Evolutionary conservation across 2,888 invertebrate species (phyloP).

Genomic region (Drosophila suboccidentalis): DNA sequence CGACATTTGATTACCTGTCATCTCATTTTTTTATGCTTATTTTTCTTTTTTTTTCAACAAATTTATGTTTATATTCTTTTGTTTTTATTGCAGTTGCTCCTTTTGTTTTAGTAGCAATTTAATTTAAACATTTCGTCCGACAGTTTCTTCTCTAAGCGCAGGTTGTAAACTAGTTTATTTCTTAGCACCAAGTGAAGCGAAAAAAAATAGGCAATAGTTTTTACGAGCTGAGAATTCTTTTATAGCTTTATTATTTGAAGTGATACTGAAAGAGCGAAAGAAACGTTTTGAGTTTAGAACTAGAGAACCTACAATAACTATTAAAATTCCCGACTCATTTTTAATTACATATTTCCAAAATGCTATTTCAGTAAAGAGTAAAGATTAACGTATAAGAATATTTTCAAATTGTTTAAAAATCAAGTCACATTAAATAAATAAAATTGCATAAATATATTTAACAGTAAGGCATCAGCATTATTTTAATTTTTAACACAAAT

Average conservation of each 20-base stretch:
- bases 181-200: background rate
- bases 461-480: too few species aligned
- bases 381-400: background rate
- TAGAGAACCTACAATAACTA: background rate
- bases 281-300: background rate
- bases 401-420: background rate
- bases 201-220: background rate
- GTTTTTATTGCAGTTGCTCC: conserved; percentile 13
- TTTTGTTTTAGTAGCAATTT: conserved; percentile 43
- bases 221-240: background rate
- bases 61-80: background rate
- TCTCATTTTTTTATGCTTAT: background rate
- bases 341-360: background rate
- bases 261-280: background rate
- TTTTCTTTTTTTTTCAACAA: background rate
- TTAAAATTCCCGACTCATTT: background rate
- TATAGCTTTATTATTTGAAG: background rate
- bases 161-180: conserved; percentile 24
- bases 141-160: conserved; percentile 3
- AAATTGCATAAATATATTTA: too few species aligned
- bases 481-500: conserved; percentile 4
- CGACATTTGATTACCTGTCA: background rate
- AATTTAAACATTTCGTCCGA: conserved; percentile 15
- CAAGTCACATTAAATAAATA: background rate
- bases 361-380: background rate